A percentile compares a stretch with the other conserved stretches of the same genome.
phyloP scores from a whole-genome alignment of 1,140 invertebrate species.

The Ephestia elutella region DNA sequence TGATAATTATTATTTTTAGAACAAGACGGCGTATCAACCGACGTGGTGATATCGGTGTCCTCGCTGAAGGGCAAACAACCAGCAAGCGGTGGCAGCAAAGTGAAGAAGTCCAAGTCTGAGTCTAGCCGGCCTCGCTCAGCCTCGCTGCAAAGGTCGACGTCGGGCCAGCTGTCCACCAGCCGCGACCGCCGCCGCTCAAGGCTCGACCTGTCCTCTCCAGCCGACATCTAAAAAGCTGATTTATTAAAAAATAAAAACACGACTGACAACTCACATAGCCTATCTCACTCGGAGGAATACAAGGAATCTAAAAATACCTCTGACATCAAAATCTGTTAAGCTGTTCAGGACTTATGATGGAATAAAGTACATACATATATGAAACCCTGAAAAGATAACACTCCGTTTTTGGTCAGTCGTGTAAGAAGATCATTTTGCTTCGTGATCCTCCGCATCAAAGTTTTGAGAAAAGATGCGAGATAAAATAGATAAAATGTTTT shows the following conservation, averaged over 20 bases:
- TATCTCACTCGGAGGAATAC: too few species aligned
- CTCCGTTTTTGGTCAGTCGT: too few species aligned
- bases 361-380: too few species aligned
- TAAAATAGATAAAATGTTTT: background rate
- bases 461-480: too few species aligned
- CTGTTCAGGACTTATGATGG: too few species aligned
- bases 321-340: too few species aligned
- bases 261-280: too few species aligned
- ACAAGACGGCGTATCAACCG: conserved; percentile 57
- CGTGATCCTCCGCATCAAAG: too few species aligned
- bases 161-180: conserved; percentile 52
- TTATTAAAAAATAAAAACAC: background rate
- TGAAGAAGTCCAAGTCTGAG: conserved; percentile 70
- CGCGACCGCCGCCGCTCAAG: conserved; percentile 51
- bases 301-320: too few species aligned
- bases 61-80: conserved; percentile 69
- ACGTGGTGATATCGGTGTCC: conserved; percentile 61
- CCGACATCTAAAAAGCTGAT: conserved; percentile 40
- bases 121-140: conserved; percentile 51
- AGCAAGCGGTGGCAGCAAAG: conserved; percentile 63
- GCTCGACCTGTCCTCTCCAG: conserved; percentile 54
- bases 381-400: too few species aligned
- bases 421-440: too few species aligned
- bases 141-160: conserved; percentile 62
- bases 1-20: conserved; percentile 23